phyloP scores from a whole-genome alignment of 2,888 invertebrate genomes.

The Hartigia nigra region DNA sequence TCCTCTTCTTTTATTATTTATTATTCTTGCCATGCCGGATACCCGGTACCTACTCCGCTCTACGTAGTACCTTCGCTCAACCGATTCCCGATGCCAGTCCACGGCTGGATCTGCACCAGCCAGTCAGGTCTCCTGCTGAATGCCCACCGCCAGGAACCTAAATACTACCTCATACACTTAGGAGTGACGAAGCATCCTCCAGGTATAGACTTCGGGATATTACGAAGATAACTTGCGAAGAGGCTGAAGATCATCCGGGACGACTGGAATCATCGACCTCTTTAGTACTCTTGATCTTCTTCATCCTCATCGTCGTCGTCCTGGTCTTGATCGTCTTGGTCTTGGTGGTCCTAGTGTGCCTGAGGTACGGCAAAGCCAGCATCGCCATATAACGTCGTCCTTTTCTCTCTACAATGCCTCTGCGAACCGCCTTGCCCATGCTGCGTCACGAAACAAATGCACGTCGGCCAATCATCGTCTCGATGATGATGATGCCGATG shows the following conservation, averaged over 20 bases:
- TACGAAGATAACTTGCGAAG: not conserved
- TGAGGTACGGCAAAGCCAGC: slow-evolving; percentile 12
- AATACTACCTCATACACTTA: slow-evolving; percentile 1
- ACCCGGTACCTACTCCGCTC: slow-evolving; percentile 9
- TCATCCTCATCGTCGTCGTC: not conserved
- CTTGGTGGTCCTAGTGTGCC: no score
- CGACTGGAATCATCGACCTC: not conserved
- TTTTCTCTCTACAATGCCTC: slow-evolving; percentile 18
- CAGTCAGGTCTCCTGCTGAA: not conserved
- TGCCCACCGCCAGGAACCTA: not conserved
- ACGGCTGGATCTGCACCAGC: not conserved
- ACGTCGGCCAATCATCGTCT: slow-evolving; percentile 55
- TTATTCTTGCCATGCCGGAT: slow-evolving; percentile 52
- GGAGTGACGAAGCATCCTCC: slow-evolving; percentile 53
- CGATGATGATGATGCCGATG: slow-evolving; percentile 45
- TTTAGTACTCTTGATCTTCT: not conserved
- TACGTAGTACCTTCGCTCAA: not conserved
- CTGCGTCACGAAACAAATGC: slow-evolving; percentile 65
- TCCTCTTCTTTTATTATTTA: slow-evolving; percentile 58
- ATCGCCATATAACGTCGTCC: slow-evolving; percentile 19
- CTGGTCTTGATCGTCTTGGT: not conserved
- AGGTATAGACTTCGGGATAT: slow-evolving; percentile 29
- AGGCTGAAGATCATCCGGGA: not conserved
- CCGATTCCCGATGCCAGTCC: not conserved
- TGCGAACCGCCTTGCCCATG: slow-evolving; percentile 38